These are phyloP conservation scores for Elysia crispata DNA, from an alignment of 2,888 invertebrate species.

Conservation along the genomic window DNA sequence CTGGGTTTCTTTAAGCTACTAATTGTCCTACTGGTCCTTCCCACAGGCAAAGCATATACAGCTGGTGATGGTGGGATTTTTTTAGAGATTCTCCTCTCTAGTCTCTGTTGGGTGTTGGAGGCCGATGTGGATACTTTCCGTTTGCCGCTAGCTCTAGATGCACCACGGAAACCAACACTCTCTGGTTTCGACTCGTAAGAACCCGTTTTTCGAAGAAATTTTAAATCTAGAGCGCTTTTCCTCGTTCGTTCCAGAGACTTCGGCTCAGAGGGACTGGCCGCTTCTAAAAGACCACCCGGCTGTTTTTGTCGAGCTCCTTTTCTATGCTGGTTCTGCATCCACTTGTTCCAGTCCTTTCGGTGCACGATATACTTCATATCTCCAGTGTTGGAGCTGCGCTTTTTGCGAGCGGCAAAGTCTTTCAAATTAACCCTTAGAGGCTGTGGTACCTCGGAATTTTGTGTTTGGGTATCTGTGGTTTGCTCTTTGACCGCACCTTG, in stretches of 20 bases:
- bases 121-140: not conserved
- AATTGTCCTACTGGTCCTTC: not conserved
- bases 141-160: not conserved
- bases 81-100: not conserved
- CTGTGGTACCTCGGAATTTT: not conserved
- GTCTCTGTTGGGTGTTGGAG: not conserved
- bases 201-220: too few relatives aligned
- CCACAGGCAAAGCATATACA: too few relatives aligned
- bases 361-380: conserved; percentile 40
- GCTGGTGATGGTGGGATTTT: too few relatives aligned
- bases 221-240: too few relatives aligned
- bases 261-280: too few relatives aligned
- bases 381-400: not conserved
- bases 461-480: too few relatives aligned
- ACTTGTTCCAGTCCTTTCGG: conserved; percentile 39
- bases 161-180: not conserved
- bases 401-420: conserved; percentile 5
- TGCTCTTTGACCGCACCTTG: too few relatives aligned
- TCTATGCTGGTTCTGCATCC: not conserved
- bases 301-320: too few relatives aligned
- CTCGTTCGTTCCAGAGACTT: too few relatives aligned
- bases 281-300: too few relatives aligned
- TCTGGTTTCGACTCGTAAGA: too few relatives aligned
- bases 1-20: too few relatives aligned
- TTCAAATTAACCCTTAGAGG: conserved; percentile 24